Evolutionary conservation across 2,888 invertebrate species (phyloP), one percentile per base, ranked within the genome.

Genomic region (Apotomis turbidana): DNA sequence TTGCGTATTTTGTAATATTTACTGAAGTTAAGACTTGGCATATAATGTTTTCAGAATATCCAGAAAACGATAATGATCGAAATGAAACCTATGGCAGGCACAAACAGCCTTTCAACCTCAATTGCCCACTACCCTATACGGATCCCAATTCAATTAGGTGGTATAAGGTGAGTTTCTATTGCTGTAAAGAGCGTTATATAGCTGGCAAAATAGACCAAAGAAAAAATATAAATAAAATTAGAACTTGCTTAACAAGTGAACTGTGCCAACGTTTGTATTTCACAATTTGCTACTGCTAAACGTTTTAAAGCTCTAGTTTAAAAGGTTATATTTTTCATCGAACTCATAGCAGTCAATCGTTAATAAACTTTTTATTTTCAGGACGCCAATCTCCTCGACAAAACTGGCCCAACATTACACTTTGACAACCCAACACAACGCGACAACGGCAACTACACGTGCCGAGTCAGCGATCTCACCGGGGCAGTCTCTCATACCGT

Each of bases 111-210:
- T 57, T 55, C n/a, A 36, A 68, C 15, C 9, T 62, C 9, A 27
- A 46, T 12, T 71, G 71, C 9, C 57, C 71, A 3, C 51, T 68
- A 12, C 57, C 61, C 6, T 68, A 46, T 27, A 52, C 61, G 8
- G 57, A 71, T 36, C 71, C 67, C 6, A 52, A 52, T 0, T 62
- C 67, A 61, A 62, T 71, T 9, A 67, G 62, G n/a, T 71, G 71
- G 71, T 71, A 12, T 52, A 62, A 62, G 44, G 71, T 71, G 58
- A 67, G 68, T 60, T 5, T 44, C 27, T 27, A 27, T 27, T 27
- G 27, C 2, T 27, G 27, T 27, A 27, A 27, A 27, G 27, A 2
- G 27, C 27, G 2, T 27, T 27, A 27, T 27, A 27, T 27, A 27
- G 27, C 27, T 2, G 27, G 27, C 27, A 27, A 27, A 27, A 27